Evolutionary conservation across 1,140 invertebrate species (phyloP).

Genomic region (Anastrepha obliqua): DNA sequence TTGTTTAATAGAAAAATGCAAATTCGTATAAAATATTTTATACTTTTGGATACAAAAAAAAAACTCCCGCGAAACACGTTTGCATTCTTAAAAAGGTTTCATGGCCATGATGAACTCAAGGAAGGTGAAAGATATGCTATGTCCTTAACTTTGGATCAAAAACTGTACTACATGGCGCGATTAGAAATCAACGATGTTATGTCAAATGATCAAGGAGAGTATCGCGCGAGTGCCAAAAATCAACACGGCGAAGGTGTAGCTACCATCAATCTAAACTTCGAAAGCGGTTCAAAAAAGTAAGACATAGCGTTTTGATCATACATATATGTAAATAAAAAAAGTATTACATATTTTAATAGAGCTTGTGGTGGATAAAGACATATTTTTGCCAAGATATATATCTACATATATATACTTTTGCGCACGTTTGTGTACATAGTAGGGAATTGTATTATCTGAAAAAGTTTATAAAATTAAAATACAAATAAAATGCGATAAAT

Average conservation of each 20-base stretch:
- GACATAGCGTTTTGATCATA: slow-evolving; percentile 62
- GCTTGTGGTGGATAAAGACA: not conserved
- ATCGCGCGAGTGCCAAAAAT: slow-evolving; percentile 94
- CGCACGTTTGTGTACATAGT: too few species aligned
- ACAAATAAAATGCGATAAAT: too few species aligned
- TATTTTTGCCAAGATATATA: not conserved
- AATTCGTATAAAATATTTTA: not conserved
- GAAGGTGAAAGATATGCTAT: slow-evolving; percentile 87
- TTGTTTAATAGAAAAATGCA: not conserved
- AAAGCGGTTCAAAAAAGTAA: slow-evolving; percentile 92
- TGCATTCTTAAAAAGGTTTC: slow-evolving; percentile 82
- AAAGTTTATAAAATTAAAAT: too few species aligned
- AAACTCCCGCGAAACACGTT: not conserved
- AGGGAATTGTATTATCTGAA: too few species aligned
- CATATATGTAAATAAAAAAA: not conserved
- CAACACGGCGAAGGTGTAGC: slow-evolving; percentile 93
- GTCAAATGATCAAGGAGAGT: slow-evolving; percentile 92
- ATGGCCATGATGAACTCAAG: slow-evolving; percentile 86
- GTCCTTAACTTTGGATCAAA: slow-evolving; percentile 88
- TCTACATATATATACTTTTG: not conserved
- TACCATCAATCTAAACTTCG: slow-evolving; percentile 97
- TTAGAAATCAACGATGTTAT: slow-evolving; percentile 90
- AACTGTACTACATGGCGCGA: slow-evolving; percentile 90
- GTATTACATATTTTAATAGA: not conserved
- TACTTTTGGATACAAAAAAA: not conserved